Base-by-base conservation (phyloP, 2,113 vertebrate genomes). In the Amphilophus citrinellus region DNA sequence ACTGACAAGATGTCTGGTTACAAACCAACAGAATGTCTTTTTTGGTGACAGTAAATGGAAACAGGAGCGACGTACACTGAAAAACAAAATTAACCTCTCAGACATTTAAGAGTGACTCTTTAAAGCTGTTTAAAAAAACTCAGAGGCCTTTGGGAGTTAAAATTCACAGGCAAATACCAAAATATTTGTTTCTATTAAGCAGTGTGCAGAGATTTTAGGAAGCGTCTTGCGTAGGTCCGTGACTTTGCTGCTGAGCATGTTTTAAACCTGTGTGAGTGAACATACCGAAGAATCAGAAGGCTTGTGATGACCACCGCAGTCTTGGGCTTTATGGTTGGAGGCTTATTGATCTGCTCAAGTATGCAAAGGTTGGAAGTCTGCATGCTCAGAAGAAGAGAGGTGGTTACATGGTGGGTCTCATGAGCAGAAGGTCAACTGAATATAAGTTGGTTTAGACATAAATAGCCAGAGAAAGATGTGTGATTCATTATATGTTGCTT, bases 1-100 rank as follows among this genome's bases (percentile, higher is more conserved):
- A 5, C 18, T 84, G 80, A 77, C 78, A 82, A 62, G 56, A 62
- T 84, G 42, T 82, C 71, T 50, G 56, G 39, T 89, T 75, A 76
- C 73, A 83, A 27, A 77, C 83, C 47, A 65, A 30, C 57, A 61
- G 20, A 73, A 14, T 47, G 76, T 61, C 18, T 65, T 77, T 61
- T 44, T 58, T 80, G 39, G 20, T 57, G 79, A 83, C 82, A 22
- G 66, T 53, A 39, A 60, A 81, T 39, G 71, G 66, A 83, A 59
- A 62, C 53, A 60, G n/a, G 42, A 62, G 18, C 22, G 11, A 66
- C 27, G 8, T 4, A 3, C 20, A 17, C 9, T 30, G 47, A 50
- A 30, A 71, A 18, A 18, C 17, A 50, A 17, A 50, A 15, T 17
- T 6, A 50, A 50, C 65, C 42, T 27, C 42, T 47, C 3, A 8